phyloP scores from a whole-genome alignment of 2,113 vertebrate species.

The Mystacornis crossleyi region DNA sequence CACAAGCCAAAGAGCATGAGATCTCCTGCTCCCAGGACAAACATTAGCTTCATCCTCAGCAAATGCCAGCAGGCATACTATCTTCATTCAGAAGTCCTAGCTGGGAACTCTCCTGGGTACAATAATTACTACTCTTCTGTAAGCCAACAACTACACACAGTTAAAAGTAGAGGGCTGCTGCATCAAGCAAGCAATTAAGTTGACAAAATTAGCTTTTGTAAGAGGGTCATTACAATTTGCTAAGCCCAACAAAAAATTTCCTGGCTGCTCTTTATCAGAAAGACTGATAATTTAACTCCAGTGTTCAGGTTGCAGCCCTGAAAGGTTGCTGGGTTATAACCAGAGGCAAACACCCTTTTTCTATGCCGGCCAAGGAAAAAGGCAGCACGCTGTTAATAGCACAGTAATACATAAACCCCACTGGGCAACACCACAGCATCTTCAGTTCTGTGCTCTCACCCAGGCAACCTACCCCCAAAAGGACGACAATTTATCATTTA shows the following conservation, averaged over 20 bases:
- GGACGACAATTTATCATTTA: not conserved
- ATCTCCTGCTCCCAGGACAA: constrained; percentile 28
- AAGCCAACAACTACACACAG: constrained; percentile 39
- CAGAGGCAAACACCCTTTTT: not conserved
- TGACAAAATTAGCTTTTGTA: constrained; percentile 60
- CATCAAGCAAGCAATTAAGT: constrained; percentile 52
- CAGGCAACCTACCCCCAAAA: not conserved
- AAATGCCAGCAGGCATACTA: constrained; percentile 39
- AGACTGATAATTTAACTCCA: constrained; percentile 13
- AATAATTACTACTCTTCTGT: constrained; percentile 38
- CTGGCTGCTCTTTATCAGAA: not conserved
- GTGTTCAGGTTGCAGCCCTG: not conserved
- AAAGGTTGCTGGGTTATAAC: not conserved
- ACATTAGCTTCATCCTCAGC: constrained; percentile 36
- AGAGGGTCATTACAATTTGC: constrained; percentile 44
- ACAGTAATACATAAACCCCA: not conserved
- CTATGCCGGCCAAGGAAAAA: not conserved
- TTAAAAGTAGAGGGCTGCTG: constrained; percentile 42
- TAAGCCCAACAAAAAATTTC: constrained; percentile 36
- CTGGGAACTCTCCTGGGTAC: constrained; percentile 36
- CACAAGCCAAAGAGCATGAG: not conserved
- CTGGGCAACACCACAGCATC: not conserved
- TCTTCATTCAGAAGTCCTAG: constrained; percentile 52
- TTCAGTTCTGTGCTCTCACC: not conserved
- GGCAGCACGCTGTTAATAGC: not conserved